phyloP scores from a whole-genome alignment of 1,140 invertebrate species.

The Aphaenogaster floridana region DNA sequence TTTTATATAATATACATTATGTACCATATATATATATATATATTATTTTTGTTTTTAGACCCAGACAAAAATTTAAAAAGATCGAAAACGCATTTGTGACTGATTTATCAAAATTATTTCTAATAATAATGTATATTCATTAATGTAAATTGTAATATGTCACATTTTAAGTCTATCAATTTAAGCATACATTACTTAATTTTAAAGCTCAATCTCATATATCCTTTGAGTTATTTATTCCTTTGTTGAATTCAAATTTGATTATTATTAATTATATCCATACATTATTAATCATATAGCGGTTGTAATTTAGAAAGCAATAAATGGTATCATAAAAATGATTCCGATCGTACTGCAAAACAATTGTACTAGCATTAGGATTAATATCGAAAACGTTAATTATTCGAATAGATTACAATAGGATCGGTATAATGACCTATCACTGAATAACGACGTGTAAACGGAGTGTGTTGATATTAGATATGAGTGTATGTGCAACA shows the following conservation, averaged over 20 bases:
- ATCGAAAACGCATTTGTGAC: not conserved
- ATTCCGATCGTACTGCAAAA: conserved; percentile 21
- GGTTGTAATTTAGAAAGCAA: not conserved
- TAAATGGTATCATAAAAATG: conserved; percentile 26
- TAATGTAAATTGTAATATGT: not conserved
- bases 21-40: not conserved
- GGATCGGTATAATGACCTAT: conserved; percentile 21
- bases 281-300: not conserved
- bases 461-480: not conserved
- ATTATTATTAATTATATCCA: conserved; percentile 18
- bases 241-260: not conserved
- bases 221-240: not conserved
- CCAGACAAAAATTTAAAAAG: not conserved
- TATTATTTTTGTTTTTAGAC: not conserved
- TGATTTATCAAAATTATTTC: not conserved
- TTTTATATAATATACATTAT: not conserved
- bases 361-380: conserved; percentile 48
- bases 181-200: not conserved
- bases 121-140: not conserved
- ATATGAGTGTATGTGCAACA: not conserved
- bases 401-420: conserved; percentile 48
- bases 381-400: conserved; percentile 51
- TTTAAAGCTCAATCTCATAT: not conserved
- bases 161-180: not conserved
- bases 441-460: conserved; percentile 32